Evolutionary conservation across 2,888 invertebrate species (phyloP).

Genomic region (Cinara cedri): DNA sequence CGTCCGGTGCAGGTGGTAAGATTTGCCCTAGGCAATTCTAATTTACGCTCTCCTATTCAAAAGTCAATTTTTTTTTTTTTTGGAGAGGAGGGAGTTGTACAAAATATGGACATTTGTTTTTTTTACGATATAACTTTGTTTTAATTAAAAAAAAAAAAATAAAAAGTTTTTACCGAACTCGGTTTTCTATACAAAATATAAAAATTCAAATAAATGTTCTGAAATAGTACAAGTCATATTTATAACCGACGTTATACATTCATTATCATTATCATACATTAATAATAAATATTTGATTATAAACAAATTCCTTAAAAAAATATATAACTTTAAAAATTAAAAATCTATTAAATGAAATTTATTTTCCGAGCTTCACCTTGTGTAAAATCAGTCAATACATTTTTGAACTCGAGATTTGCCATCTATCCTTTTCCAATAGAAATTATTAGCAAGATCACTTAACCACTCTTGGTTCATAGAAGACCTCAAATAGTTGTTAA

Average conservation of each 20-base stretch:
- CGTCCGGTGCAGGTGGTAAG: no score
- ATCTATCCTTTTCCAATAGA: not conserved
- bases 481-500: no score
- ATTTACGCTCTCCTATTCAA: not conserved
- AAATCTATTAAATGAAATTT: not conserved
- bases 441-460: not conserved
- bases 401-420: not conserved
- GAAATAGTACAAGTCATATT: no score
- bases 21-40: not conserved
- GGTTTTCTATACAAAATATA: not conserved
- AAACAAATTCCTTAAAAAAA: not conserved
- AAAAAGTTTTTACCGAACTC: not conserved
- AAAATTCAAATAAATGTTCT: not conserved
- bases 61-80: not conserved
- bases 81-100: not conserved
- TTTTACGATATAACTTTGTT: not conserved
- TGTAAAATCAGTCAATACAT: not conserved
- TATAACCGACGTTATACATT: not conserved
- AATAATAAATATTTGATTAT: no score
- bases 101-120: constrained; percentile 15
- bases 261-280: no score
- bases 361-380: not conserved
- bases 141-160: not conserved
- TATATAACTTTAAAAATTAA: not conserved
- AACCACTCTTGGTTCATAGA: no score